Base-by-base conservation (phyloP, 2,113 vertebrate species). In the Pipra filicauda region DNA sequence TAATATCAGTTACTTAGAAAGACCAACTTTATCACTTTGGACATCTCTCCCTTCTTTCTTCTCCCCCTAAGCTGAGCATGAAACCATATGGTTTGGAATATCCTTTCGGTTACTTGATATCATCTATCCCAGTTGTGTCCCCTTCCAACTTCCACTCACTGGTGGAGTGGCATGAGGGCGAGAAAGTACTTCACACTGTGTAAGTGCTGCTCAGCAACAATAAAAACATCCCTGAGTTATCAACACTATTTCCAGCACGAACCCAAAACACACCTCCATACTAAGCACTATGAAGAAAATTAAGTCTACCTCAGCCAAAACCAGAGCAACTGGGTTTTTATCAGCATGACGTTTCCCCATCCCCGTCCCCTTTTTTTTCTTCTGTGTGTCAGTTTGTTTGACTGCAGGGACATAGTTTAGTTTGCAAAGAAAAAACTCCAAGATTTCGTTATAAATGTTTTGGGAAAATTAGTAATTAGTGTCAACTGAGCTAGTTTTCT, bases 291-390 rank as follows among this genome's bases (percentile, higher is more conserved):
- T 18, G 23, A 39, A 51, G 27, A 72, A 71, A 58, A 77, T 43
- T 24, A 41, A 19, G 1, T 24, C 31, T 58, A 21, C 8, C 13
- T 2, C 23, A 44, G 33, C 27, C 31, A 91, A 77, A 77, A 51
- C 2, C 12, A n/a, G 11, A 51, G 14, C 37, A 75, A 67, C 16
- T 12, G 5, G 16, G 2, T 6, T 88, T 71, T 72, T 59, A 52
- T 43, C 19, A 78, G 11, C 12, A 48, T 8, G 31, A 1, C 1
- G 9, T 43, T 41, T n/a, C 27, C 15, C 21, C 3, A 1, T 20
- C 9, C 17, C 2, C 2, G 4, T 46, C 3, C 1, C 0, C 11
- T 49, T 2, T 27, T 21, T 52, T 75, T 41, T 3, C 5, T 46
- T 75, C 12, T 13, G 3, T 51, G 10, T 41, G 55, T 35, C 9